Evolutionary conservation across 2,797 vertebrate species (phyloP), one percentile per base, ranked within the genome.

Genomic region (Enteromius thamalakanensis): DNA sequence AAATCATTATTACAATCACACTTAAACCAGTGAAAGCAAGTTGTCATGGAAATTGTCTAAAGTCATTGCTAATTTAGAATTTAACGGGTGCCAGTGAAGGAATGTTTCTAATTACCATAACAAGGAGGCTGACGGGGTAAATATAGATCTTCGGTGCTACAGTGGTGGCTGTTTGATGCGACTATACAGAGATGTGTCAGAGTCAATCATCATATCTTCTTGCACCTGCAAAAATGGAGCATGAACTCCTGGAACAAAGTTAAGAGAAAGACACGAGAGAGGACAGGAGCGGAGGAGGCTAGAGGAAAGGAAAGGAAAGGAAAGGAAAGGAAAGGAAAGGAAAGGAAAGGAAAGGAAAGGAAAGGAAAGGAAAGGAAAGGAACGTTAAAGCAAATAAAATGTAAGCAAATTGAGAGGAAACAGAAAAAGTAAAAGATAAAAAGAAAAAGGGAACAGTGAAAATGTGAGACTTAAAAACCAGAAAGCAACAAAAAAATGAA

Each of bases 161-260:
- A 80, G 85, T 45, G 80, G 84, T 84, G 86, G 81, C 79, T 85
- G 70, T 87, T 87, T 88, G 86, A 88, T 87, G 82, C 82, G 76
- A 83, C 81, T 82, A 85, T 84, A 85, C 69, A 65, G 79, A 86
- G 86, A 88, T 74, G 88, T 91, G 87, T 87, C 88, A 87, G 86
- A 94, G 96, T 92, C 94, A 94, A 94, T 94, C 94, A 94, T 91
- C 89, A 87, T 91, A 91, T 88, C 88, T 88, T 89, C 91, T 89
- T 90, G 88, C 93, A 94, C 93, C 93, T 93, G 93, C 90, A 92
- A 85, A 93, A 93, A 92, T 93, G 91, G 90, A 87, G 84, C 91
- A 90, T 87, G 86, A 87, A 88, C 90, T 89, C 87, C 34, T 62
- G 55, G 58, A 83, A 68, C 45, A 75, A 79, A 81, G 82, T 68